phyloP scores from a whole-genome alignment of 1,140 invertebrate species.

The Nautilus pompilius region DNA sequence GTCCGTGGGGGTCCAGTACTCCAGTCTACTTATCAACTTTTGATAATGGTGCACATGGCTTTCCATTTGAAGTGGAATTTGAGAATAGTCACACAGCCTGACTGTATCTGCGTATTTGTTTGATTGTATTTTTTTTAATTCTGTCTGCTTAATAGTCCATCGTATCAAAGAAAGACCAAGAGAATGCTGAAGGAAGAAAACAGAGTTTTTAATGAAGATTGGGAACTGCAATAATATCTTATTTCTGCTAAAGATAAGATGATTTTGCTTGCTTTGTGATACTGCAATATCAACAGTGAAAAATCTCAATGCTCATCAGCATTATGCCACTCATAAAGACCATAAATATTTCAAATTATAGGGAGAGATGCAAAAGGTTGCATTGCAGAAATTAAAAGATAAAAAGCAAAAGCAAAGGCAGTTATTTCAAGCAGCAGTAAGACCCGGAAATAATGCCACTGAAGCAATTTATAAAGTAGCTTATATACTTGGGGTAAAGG shows the following conservation, averaged over 20 bases:
- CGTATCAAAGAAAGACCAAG: not conserved
- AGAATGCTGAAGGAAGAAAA: not conserved
- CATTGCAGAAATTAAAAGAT: not conserved
- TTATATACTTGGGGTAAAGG: not conserved
- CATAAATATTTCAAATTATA: not conserved
- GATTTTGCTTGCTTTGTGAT: conserved; percentile 4
- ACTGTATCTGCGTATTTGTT: not conserved
- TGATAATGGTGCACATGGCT: not conserved
- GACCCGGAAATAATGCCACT: not conserved
- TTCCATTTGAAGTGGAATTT: conserved; percentile 3
- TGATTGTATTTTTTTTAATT: not conserved
- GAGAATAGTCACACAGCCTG: not conserved
- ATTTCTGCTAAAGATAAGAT: not conserved
- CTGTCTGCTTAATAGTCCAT: not conserved
- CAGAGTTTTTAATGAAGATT: not conserved
- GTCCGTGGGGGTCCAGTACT: too few relatives aligned
- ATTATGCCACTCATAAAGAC: not conserved
- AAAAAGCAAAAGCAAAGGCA: too few relatives aligned
- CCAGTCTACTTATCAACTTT: too few relatives aligned
- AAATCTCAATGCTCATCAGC: not conserved
- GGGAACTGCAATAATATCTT: not conserved
- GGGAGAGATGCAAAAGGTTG: not conserved
- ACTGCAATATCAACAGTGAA: not conserved
- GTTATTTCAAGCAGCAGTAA: conserved; percentile 3
- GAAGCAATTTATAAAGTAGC: conserved; percentile 1